Evolutionary conservation across 2,113 vertebrate species (phyloP), one percentile per base, ranked within the genome.

Genomic region (Anguilla rostrata): DNA sequence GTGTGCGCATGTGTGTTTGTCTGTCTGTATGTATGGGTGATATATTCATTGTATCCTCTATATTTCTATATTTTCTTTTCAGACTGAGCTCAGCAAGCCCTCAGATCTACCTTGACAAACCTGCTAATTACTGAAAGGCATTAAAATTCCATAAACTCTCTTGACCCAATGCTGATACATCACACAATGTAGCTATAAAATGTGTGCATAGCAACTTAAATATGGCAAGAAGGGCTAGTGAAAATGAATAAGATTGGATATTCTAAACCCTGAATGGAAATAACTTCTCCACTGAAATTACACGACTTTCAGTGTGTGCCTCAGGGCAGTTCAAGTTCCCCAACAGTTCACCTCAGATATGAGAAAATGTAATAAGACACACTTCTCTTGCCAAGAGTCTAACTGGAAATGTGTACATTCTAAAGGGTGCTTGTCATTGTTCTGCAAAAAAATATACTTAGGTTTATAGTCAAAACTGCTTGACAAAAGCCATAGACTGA

Each of bases 221-320:
- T 87, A 90, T 83, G 26, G 34, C 34, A 34, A 20, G 83, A 39
- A 43, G 81, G 75, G 82, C 20, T 57, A 85, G 81, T 63, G 71
- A 84, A 83, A 83, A 66, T 78, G n/a, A 81, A 84, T 34, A 14
- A 34, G 89, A 83, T 15, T 34, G 83, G 82, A 85, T 80, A 46
- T 84, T 34, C 86, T 78, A 57, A 43, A 39, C 46, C 26, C 20
- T 78, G 12, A 78, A 34, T 34, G 34, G 34, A 34, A 34, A 34
- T 34, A 43, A 85, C 26, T 85, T 11, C 46, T 75, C 39, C 63
- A 78, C 40, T 80, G n/a, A 80, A 78, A 43, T n/a, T 26, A 75
- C 60, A 84, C 60, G 1, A 29, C 29, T 84, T 84, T 43, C 29
- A 18, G 5, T 5, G 40, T 26, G 83, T 80, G 49, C 66, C 85